Percentiles rank a stretch among this genome's conserved stretches.
Conservation (phyloP, 2,113 vertebrate genomes). For the Bos indicus region DNA sequence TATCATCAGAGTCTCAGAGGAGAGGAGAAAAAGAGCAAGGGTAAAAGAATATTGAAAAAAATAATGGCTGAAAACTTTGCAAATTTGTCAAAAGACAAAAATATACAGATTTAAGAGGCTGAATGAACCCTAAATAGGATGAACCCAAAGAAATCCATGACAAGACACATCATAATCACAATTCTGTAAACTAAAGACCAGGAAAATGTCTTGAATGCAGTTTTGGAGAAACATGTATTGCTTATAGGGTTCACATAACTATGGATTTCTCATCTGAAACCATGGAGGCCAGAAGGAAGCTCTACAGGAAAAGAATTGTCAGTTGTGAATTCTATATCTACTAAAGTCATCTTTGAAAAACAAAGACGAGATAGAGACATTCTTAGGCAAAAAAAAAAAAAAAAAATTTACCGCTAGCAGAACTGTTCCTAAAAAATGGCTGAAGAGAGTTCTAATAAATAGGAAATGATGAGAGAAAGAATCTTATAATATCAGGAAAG, state of each 20-base stretch:
- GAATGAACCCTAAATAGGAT: not conserved
- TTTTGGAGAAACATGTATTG: not conserved
- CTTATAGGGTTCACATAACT: not conserved
- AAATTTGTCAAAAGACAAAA: not conserved
- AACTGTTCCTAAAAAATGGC: not conserved
- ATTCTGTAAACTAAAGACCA: not conserved
- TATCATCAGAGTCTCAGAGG: not conserved
- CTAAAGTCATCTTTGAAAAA: not conserved
- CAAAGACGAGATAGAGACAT: not conserved
- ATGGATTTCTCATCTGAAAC: not conserved
- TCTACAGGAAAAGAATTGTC: not conserved
- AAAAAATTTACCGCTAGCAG: not conserved
- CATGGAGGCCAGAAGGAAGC: not conserved
- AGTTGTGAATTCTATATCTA: not conserved
- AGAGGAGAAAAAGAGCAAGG: not conserved
- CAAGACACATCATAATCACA: not conserved
- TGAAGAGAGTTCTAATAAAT: not conserved
- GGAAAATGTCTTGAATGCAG: not conserved
- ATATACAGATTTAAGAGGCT: not conserved
- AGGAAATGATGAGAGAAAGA: not conserved
- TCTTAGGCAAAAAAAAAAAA: not conserved
- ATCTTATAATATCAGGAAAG: not conserved
- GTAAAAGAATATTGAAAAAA: not conserved
- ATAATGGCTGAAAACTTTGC: not conserved
- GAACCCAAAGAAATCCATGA: not conserved